Conservation (phyloP, 1,140 invertebrate species). For the Sitophilus oryzae region DNA sequence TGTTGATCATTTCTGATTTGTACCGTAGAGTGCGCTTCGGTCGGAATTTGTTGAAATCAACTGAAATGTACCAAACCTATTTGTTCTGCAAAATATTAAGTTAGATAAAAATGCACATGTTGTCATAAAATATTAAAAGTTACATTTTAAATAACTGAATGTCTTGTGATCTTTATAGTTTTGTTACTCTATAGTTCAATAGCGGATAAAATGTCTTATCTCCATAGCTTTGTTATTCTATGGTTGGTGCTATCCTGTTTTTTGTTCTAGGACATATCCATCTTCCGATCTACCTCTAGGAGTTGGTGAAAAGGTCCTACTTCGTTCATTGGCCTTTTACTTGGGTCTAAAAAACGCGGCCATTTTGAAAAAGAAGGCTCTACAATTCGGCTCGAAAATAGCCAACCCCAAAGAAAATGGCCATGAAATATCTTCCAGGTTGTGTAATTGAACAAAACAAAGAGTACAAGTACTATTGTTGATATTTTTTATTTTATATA, state of each 20-base stretch:
- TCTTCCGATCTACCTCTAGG: slow-evolving; percentile 60
- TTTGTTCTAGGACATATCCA: slow-evolving; percentile 56
- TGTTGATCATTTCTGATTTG: too few relatives aligned
- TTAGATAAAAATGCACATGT: too few relatives aligned
- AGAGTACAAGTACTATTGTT: too few relatives aligned
- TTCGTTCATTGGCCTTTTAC: slow-evolving; percentile 70
- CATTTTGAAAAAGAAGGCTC: slow-evolving; percentile 78
- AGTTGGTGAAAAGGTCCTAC: slow-evolving; percentile 88
- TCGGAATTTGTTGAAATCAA: too few relatives aligned
- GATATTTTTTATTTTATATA: not conserved
- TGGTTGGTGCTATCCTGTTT: not conserved
- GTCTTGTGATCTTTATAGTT: too few relatives aligned
- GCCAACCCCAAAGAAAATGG: slow-evolving; percentile 91
- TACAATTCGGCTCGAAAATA: slow-evolving; percentile 97
- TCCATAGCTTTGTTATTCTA: slow-evolving; percentile 27
- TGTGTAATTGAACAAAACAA: slow-evolving; percentile 25
- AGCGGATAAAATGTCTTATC: too few relatives aligned
- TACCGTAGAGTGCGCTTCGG: too few relatives aligned
- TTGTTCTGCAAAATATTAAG: too few relatives aligned
- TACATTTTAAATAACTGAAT: too few relatives aligned
- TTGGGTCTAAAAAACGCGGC: slow-evolving; percentile 64
- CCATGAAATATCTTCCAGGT: slow-evolving; percentile 57
- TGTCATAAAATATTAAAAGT: too few relatives aligned
- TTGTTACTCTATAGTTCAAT: too few relatives aligned
- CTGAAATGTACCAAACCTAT: too few relatives aligned